Conservation (phyloP, 1,140 invertebrate genomes). For the Sycophila sp. region DNA sequence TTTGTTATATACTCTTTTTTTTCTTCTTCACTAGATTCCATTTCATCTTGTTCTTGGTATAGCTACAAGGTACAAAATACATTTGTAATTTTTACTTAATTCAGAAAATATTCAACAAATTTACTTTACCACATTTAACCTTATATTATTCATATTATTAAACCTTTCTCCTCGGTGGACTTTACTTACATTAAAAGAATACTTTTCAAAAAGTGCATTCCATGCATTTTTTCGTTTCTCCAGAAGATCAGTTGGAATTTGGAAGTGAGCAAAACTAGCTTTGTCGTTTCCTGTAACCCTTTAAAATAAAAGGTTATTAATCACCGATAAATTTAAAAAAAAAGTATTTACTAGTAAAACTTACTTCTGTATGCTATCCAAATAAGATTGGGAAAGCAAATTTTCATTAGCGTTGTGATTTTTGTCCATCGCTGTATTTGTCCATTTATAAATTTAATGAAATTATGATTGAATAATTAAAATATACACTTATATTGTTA, state of each 20-base stretch:
- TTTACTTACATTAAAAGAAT: conserved; percentile 13
- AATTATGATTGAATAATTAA: neutral
- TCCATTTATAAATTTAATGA: neutral
- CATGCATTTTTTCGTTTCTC: conserved; percentile 39
- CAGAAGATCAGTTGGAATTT: conserved; percentile 36
- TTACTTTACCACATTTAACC: neutral
- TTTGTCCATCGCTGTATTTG: neutral
- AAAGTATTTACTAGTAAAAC: neutral
- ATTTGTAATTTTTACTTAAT: neutral
- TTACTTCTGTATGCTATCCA: conserved; percentile 4
- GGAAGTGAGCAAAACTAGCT: neutral
- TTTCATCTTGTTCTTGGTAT: neutral
- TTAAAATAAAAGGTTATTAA: conserved; percentile 1
- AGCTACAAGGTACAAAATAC: neutral
- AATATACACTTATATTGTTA: neutral
- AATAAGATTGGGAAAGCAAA: neutral
- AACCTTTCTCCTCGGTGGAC: neutral
- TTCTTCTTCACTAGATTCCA: neutral
- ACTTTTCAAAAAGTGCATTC: conserved; percentile 46
- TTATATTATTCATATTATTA: neutral
- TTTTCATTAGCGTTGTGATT: neutral
- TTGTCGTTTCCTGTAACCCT: neutral
- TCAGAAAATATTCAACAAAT: neutral
- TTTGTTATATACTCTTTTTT: neutral
- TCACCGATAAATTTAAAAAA: neutral